Conservation (phyloP, 2,113 vertebrate genomes). For the Asarcornis scutulata region DNA sequence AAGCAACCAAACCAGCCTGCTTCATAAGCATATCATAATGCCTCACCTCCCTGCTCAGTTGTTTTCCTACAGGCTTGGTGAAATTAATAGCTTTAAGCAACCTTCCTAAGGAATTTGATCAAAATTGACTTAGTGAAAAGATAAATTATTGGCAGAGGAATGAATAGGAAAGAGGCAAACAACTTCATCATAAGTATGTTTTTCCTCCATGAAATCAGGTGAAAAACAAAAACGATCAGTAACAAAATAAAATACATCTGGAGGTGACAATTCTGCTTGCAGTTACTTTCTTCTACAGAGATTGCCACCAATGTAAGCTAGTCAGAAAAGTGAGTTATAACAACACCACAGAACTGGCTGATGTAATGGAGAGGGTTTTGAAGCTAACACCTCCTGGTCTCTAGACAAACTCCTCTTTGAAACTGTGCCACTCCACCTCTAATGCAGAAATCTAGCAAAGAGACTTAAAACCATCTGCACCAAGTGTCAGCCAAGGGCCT, state of each 20-base stretch:
- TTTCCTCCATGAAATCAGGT: not conserved
- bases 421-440: not conserved
- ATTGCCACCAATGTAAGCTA: not conserved
- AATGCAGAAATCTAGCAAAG: not conserved
- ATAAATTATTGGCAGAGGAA: not conserved
- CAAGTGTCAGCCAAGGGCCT: not conserved
- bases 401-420: not conserved
- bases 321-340: not conserved
- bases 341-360: rapidly evolving
- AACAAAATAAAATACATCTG: not conserved
- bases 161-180: not conserved
- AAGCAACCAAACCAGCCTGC: not conserved
- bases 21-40: rapidly evolving
- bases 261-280: not conserved
- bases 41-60: rapidly evolving
- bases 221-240: not conserved
- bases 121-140: not conserved
- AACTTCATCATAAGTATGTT: rapidly evolving
- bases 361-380: not conserved
- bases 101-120: not conserved
- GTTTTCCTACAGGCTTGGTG: too few relatives aligned
- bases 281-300: not conserved
- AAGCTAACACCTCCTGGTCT: not conserved
- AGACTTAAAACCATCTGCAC: not conserved
- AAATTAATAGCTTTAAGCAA: not conserved